Evolutionary conservation across 64 coral and sea anemone genomes (phyloP), one percentile per base, ranked within the genome.

Genomic region (Anthopleura sola): DNA sequence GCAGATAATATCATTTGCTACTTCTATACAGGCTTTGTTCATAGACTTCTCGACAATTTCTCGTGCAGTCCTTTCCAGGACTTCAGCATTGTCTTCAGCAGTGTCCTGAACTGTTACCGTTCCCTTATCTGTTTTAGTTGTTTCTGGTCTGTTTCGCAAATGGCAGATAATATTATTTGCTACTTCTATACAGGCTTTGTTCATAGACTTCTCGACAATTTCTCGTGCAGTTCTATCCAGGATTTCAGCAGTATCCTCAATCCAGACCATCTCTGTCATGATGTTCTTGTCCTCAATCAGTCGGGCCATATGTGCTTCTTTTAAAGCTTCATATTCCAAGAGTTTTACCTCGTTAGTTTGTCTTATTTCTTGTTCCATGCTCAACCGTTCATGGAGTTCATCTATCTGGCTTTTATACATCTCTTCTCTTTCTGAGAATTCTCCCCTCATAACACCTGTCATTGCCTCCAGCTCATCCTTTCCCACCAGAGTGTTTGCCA

Each of bases 191-290:
- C n/a, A n/a, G 36, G 76, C 76, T 24, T 79, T 44, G 20, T 79
- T 24, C 39, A 19, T 44, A 24, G 76, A 1, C 44, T 48, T 38
- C 18, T 47, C 38, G 18, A 48, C 37, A 46, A 79, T 79, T 48
- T 79, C 44, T 79, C 37, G 76, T 79, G 37, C 76, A 9, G 44
- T 79, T 8, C 76, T 79, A 48, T 48, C 76, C 76, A 44, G 26
- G 76, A 48, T 38, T 71, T 71, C 14, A 18, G 1, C 29, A 15
- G 66, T 33, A 8, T 34, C 66, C 29, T 16, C 12, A 71, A 79
- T 48, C 76, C 44, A 79, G 16, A 79, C 76, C 44, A 38, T 5
- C 20, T 79, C 76, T 79, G 76, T 79, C 76, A 79, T 44, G 18
- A 2, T 24, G 37, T 38, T 79, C 76, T 79, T 79, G 76, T 38